Evolutionary conservation across 2,797 vertebrate genomes (phyloP).

Genomic region (Sternarchorhynchus goeldii): DNA sequence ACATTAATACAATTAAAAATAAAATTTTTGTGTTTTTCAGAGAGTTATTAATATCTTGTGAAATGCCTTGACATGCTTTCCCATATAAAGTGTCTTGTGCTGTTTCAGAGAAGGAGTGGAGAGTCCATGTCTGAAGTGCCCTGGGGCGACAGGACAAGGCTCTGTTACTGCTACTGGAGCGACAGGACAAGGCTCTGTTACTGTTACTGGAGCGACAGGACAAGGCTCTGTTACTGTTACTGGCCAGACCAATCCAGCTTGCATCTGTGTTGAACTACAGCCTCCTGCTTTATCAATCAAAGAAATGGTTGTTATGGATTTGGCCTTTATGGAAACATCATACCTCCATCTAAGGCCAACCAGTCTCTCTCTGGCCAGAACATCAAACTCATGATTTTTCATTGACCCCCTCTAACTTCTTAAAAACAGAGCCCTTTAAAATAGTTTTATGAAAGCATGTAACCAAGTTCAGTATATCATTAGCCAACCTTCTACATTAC

Average conservation of each 20-base stretch:
- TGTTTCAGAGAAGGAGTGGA: not conserved
- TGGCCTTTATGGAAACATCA: not conserved
- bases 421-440: not conserved
- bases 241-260: too few relatives aligned
- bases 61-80: not conserved
- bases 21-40: too few relatives aligned
- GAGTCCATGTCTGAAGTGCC: not conserved
- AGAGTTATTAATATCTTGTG: too few relatives aligned
- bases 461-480: not conserved
- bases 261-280: too few relatives aligned
- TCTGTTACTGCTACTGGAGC: not conserved
- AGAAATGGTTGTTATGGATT: not conserved
- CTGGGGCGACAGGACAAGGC: not conserved
- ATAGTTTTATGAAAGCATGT: not conserved
- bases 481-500: too few relatives aligned
- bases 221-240: too few relatives aligned
- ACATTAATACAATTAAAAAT: too few relatives aligned
- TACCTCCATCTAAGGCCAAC: not conserved
- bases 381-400: not conserved
- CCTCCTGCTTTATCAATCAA: too few relatives aligned
- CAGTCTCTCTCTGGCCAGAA: conserved; percentile 4
- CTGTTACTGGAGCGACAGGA: too few relatives aligned
- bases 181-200: too few relatives aligned
- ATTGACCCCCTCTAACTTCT: not conserved
- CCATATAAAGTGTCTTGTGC: not conserved